These are phyloP conservation scores for Drosophila borborema DNA, from an alignment of 2,888 invertebrate species.

Conservation along the genomic window DNA sequence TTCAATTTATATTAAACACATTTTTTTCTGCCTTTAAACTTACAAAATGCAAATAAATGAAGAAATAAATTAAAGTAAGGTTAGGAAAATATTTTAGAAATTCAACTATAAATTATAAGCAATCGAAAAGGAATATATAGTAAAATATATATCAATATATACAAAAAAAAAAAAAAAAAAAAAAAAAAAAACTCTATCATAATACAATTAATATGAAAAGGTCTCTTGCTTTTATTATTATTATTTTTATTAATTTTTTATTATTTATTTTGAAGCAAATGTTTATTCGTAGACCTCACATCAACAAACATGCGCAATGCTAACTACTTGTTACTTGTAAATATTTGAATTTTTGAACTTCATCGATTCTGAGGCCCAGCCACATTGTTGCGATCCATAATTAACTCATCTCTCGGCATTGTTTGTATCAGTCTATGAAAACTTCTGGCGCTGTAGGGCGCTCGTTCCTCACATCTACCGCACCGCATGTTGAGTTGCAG, in stretches of 20 bases:
- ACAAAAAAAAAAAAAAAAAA: too few species aligned
- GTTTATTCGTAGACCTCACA: background rate
- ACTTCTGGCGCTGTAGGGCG: slow-evolving; percentile 18
- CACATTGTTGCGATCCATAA: slow-evolving; percentile 17
- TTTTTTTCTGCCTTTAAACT: too few species aligned
- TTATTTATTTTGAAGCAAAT: background rate
- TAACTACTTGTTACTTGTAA: slow-evolving; percentile 1
- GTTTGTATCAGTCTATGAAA: slow-evolving; percentile 43
- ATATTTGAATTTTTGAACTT: background rate
- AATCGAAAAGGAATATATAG: too few species aligned
- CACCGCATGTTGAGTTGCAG: slow-evolving; percentile 36
- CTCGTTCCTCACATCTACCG: background rate
- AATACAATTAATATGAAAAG: too few species aligned
- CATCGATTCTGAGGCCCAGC: background rate
- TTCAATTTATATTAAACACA: too few species aligned
- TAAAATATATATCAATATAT: too few species aligned
- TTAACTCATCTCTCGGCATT: slow-evolving; percentile 36
- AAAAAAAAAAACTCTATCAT: too few species aligned
- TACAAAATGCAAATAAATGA: too few species aligned
- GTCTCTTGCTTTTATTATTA: background rate
- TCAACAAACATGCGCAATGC: background rate
- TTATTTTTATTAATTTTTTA: background rate
- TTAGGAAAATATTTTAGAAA: too few species aligned
- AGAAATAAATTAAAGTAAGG: too few species aligned
- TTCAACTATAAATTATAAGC: too few species aligned